Evolutionary conservation across 2,888 invertebrate species (phyloP).

Genomic region (Scaptomyza reducta): DNA sequence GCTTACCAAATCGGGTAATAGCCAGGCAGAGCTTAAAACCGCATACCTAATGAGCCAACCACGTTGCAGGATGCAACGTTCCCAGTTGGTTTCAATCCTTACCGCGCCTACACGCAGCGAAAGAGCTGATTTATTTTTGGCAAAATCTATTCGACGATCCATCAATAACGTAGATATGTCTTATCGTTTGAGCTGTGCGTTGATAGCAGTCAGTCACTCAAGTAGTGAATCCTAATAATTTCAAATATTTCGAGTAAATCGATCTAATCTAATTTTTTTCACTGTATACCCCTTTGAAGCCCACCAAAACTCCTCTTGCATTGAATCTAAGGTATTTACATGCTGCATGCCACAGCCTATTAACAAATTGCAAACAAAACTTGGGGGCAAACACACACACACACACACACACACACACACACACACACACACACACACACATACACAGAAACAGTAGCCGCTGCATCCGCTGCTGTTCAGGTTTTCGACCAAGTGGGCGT

Average conservation of each 20-base stretch:
- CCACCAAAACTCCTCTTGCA: no score
- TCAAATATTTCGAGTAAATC: no score
- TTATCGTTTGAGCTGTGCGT: no score
- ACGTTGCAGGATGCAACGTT: constrained; percentile 6
- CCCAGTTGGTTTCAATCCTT: not conserved
- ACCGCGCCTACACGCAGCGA: not conserved
- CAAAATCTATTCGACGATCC: no score
- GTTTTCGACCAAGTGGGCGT: constrained; percentile 64
- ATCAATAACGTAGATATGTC: no score
- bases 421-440: constrained; percentile 33
- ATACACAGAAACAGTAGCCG: constrained; percentile 14
- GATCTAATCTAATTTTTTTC: not conserved
- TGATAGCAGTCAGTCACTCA: no score
- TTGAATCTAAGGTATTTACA: constrained; percentile 60
- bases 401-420: no score
- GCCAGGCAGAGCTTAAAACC: constrained; percentile 17
- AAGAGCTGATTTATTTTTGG: no score
- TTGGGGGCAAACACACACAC: constrained; percentile 47
- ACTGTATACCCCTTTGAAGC: no score
- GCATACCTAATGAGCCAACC: constrained; percentile 66
- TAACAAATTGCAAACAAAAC: constrained; percentile 78
- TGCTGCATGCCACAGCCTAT: constrained; percentile 72
- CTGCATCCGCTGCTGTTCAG: constrained; percentile 1
- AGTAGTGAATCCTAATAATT: no score
- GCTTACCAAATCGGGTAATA: constrained; percentile 1